These are phyloP conservation scores for Drosophila prosaltans DNA, from an alignment of 1,140 invertebrate genomes.

Conservation along the genomic window DNA sequence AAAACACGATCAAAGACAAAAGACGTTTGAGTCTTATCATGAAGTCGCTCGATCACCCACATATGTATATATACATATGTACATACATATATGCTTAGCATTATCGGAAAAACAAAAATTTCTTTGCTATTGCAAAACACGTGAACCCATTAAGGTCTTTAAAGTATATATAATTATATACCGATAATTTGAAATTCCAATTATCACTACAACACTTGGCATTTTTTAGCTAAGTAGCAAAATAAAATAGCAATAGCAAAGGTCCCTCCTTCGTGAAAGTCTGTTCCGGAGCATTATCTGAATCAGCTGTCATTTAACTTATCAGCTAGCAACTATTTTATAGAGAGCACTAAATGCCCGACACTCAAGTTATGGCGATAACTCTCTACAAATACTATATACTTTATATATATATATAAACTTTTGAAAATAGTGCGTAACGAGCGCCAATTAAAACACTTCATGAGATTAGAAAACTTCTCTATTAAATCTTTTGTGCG, in stretches of 20 bases:
- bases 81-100: not conserved
- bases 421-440: not conserved
- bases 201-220: not conserved
- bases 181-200: slow-evolving; percentile 1
- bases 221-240: slow-evolving; percentile 6
- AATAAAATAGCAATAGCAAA: slow-evolving; percentile 3
- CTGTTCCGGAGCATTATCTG: slow-evolving; percentile 23
- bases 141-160: not conserved
- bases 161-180: not conserved
- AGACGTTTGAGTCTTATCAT: slow-evolving; percentile 39
- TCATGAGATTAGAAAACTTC: not conserved
- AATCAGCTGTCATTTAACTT: slow-evolving; percentile 25
- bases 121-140: not conserved
- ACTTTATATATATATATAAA: too few species aligned
- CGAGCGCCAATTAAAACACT: not conserved
- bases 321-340: slow-evolving; percentile 33
- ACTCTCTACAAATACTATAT: not conserved
- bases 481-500: not conserved
- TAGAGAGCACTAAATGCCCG: slow-evolving; percentile 6
- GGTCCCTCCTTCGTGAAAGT: slow-evolving; percentile 5
- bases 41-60: not conserved
- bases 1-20: not conserved
- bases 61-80: too few species aligned
- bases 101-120: not conserved
- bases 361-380: slow-evolving; percentile 10